Conservation (phyloP, 1,140 invertebrate genomes). For the Heterodera carotae region DNA sequence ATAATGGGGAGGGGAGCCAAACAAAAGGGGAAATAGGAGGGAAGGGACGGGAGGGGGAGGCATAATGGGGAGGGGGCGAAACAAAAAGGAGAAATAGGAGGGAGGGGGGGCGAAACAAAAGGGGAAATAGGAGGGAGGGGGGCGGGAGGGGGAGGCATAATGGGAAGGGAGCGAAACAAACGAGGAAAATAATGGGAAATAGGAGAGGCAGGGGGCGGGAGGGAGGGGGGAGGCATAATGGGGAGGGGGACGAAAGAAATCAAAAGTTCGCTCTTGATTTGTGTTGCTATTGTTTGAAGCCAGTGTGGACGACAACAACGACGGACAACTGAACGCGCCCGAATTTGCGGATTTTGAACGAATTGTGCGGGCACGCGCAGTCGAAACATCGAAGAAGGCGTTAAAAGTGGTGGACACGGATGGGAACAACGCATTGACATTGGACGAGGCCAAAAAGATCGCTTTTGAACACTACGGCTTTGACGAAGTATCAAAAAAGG, state of each 20-base stretch:
- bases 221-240: not conserved
- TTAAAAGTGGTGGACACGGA: constrained; percentile 62
- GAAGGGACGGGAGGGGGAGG: not conserved
- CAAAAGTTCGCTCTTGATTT: not conserved
- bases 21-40: too few species aligned
- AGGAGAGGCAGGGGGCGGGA: too few species aligned
- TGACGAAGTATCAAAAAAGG: constrained; percentile 44
- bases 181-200: too few species aligned
- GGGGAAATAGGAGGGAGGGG: not conserved
- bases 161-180: too few species aligned
- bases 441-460: constrained; percentile 63
- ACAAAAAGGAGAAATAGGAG: too few species aligned
- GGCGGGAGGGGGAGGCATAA: not conserved
- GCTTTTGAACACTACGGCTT: constrained; percentile 65
- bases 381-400: constrained; percentile 64
- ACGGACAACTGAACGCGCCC: constrained; percentile 64
- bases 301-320: constrained; percentile 61
- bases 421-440: constrained; percentile 58
- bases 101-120: too few species aligned
- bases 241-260: too few species aligned
- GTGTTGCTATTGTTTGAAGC: constrained; percentile 32
- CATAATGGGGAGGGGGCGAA: too few species aligned
- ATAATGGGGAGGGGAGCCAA: too few species aligned
- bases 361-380: constrained; percentile 60
- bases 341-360: constrained; percentile 63